Conservation (phyloP, 2,113 vertebrate genomes). For the Physeter macrocephalus region DNA sequence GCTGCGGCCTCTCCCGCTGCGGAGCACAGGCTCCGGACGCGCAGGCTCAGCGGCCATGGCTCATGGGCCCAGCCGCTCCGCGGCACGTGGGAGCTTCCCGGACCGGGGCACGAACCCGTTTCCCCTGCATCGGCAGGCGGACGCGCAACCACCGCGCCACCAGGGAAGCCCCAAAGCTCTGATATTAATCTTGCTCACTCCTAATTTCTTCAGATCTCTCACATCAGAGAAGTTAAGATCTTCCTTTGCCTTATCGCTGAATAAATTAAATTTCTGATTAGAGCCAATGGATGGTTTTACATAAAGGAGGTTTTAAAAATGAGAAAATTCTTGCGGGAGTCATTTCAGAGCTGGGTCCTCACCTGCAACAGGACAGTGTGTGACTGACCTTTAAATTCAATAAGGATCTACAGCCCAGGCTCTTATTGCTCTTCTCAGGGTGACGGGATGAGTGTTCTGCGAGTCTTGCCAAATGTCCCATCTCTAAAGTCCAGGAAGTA, state of each 20-base stretch:
- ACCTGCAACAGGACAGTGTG: neutral
- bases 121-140: no score
- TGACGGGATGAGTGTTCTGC: neutral
- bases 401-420: neutral
- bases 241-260: constrained; percentile 57
- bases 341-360: constrained; percentile 10
- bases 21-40: no score
- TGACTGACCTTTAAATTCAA: constrained; percentile 27
- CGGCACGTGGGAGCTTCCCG: no score
- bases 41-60: no score
- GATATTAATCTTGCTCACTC: constrained; percentile 70
- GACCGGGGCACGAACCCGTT: no score
- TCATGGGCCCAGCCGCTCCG: no score
- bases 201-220: constrained; percentile 71
- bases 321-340: constrained; percentile 23
- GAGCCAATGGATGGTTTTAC: constrained; percentile 13
- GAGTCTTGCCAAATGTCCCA: neutral
- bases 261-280: constrained; percentile 69
- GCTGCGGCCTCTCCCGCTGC: no score
- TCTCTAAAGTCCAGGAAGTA: constrained; percentile 8
- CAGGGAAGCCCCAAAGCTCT: constrained; percentile 59
- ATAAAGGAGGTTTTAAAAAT: constrained; percentile 50
- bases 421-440: neutral
- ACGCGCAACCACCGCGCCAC: no score
- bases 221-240: constrained; percentile 67